Evolutionary conservation across 2,888 invertebrate species (phyloP), one percentile per base, ranked within the genome.

Genomic region (Tryphoninae sp.): DNA sequence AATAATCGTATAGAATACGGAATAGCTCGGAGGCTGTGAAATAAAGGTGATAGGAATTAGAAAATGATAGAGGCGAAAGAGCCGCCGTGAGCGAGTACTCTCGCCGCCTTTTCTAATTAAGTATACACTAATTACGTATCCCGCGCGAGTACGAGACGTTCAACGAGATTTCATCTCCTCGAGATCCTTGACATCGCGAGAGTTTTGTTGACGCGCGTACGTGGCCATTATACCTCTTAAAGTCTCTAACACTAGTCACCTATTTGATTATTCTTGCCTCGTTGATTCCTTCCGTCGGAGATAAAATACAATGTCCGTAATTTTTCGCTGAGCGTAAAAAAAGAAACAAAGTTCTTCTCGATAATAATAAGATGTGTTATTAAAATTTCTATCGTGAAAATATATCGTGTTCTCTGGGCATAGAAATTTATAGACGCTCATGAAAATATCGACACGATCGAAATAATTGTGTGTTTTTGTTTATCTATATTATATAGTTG

Each of bases 111-210:
- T 82, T 82, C 82, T 82, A 72, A 79, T 79, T 82, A 26, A 26
- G 26, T 26, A 62, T 79, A 77, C 76, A 76, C 82, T 82, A 82
- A 82, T 82, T 82, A 79, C 82, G 79, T 82, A 82, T 82, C 79
- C 76, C 82, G 76, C 68, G 59, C 49, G 42, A 76, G 59, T 59
- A n/a, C 76, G 71, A 81, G 74, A 72, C 72, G 75, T 68, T 75
- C 19, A n/a, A 55, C 49, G 78, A 78, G 71, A 71, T 71, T 82
- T 65, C 78, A 40, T 64, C 73, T 69, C 78, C 55, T 55, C 19
- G 19, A 22, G 9, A 40, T 53, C 33, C 71, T 64, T 62, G 42
- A 55, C 65, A 49, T 16, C 13, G 71, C 59, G 55, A 78, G 69
- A 72, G 55, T 65, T 67, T 75, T 49, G 23, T 62, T 42, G 16